Percentiles rank a stretch among this genome's conserved stretches.
phyloP scores from a whole-genome alignment of 1,140 invertebrate species.

The Anadara kagoshimensis region DNA sequence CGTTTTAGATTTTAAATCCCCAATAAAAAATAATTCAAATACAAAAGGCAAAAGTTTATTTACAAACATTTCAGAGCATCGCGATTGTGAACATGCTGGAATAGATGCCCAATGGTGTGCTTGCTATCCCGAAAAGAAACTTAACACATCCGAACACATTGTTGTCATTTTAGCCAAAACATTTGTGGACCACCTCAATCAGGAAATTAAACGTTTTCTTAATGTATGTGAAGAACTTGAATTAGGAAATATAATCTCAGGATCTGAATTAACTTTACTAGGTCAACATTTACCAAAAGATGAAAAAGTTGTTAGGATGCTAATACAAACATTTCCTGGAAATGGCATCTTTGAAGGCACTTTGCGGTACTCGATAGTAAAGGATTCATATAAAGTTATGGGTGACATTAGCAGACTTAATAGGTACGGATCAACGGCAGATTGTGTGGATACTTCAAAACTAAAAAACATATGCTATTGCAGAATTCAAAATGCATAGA shows the following conservation, averaged over 20 bases:
- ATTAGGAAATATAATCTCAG: background rate
- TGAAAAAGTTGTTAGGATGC: conserved; percentile 51
- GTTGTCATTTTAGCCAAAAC: background rate
- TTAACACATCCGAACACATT: background rate
- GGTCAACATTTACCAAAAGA: conserved; percentile 43
- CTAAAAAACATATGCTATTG: conserved; percentile 70
- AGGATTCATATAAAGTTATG: conserved; percentile 41
- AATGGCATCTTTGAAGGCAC: conserved; percentile 68
- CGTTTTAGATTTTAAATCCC: conserved; percentile 63
- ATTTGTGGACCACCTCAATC: background rate
- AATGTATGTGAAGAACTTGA: background rate
- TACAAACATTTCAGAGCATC: conserved; percentile 62
- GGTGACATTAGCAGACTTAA: conserved; percentile 70
- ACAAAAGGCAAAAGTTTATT: conserved; percentile 69
- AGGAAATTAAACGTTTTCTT: background rate
- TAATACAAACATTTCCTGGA: conserved; percentile 62
- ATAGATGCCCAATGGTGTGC: conserved; percentile 73
- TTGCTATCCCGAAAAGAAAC: conserved; percentile 59
- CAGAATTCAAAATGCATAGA: conserved; percentile 32
- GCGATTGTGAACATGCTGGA: conserved; percentile 68
- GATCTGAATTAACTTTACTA: background rate
- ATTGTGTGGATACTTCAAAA: conserved; percentile 59
- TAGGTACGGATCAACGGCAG: conserved; percentile 60
- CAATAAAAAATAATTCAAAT: conserved; percentile 25
- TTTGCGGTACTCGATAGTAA: conserved; percentile 31